These are phyloP conservation scores for Sanderia malayensis DNA, from an alignment of 30 jellyfish, hydroid and myxozoan species.

Conservation along the genomic window DNA sequence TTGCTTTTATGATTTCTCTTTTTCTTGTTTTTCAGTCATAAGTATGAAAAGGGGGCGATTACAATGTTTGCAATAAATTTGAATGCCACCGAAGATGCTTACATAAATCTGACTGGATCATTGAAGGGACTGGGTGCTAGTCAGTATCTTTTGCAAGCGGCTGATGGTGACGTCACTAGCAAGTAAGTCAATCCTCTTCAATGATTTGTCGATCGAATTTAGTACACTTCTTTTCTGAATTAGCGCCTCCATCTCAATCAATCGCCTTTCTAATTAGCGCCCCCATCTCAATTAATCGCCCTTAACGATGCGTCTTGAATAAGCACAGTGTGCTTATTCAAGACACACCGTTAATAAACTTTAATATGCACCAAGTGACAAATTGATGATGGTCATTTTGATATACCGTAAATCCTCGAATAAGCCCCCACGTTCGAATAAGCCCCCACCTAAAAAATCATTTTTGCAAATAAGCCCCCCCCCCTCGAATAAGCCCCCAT, in stretches of 20 bases:
- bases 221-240: background rate
- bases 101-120: slow-evolving; percentile 24
- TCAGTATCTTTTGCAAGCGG: slow-evolving; percentile 26
- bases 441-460: no score
- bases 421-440: no score
- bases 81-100: slow-evolving; percentile 11
- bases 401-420: no score
- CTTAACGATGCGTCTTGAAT: no score
- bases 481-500: no score
- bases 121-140: slow-evolving; percentile 29
- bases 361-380: no score
- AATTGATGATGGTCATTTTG: no score
- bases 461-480: no score
- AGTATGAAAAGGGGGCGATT: slow-evolving; percentile 23
- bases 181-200: slow-evolving; percentile 11
- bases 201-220: background rate
- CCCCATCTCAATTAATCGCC: no score
- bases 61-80: slow-evolving; percentile 39
- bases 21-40: slow-evolving; percentile 35
- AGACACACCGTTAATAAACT: background rate
- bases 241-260: background rate
- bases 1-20: no score
- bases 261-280: no score
- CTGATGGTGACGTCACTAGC: slow-evolving; percentile 31
- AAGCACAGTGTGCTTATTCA: no score